Conservation (phyloP, 2,113 vertebrate species). For the Trematocara variabile region DNA sequence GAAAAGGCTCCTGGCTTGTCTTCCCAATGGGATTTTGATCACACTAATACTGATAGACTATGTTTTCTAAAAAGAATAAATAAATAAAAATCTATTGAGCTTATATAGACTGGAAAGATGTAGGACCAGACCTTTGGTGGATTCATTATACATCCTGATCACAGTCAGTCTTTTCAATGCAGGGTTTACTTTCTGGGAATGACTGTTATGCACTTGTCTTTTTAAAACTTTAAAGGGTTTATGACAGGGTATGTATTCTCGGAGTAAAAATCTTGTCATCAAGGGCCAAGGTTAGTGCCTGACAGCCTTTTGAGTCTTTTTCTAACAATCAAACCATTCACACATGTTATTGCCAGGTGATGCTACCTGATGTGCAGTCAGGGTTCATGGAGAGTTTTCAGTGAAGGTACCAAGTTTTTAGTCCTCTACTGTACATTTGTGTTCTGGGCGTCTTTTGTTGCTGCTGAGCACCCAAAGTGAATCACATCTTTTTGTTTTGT, state of each 20-base stretch:
- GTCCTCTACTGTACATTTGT: not conserved
- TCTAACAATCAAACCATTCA: slow-evolving; percentile 20
- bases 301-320: not conserved
- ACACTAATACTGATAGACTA: not conserved
- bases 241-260: slow-evolving; percentile 12
- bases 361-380: not conserved
- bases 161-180: not conserved
- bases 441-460: not conserved
- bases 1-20: not conserved
- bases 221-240: not conserved
- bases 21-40: slow-evolving; percentile 24
- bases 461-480: slow-evolving; percentile 38
- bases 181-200: not conserved
- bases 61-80: not conserved
- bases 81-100: not conserved
- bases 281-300: not conserved
- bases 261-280: not conserved
- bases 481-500: not conserved
- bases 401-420: not conserved
- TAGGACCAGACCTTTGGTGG: not conserved
- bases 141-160: not conserved
- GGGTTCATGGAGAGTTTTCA: not conserved
- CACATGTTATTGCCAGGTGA: not conserved
- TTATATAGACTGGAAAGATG: not conserved
- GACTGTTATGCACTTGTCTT: not conserved